Conservation (phyloP, 2,113 vertebrate genomes). For the Nyctibius bracteatus region DNA sequence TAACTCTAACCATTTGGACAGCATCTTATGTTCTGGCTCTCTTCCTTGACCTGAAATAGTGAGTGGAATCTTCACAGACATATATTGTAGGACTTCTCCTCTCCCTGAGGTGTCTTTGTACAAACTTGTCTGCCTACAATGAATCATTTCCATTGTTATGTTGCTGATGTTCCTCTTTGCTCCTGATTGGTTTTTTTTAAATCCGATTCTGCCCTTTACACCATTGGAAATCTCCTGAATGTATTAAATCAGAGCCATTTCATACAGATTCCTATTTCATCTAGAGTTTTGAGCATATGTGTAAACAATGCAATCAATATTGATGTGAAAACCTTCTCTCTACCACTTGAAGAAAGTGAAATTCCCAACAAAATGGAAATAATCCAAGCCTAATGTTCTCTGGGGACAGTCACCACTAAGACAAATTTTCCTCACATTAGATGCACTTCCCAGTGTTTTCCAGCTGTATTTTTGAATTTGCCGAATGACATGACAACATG, state of each 20-base stretch:
- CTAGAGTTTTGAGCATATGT: not conserved
- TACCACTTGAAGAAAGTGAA: not conserved
- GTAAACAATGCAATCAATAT: not conserved
- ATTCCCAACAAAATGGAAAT: not conserved
- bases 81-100: not conserved
- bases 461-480: not conserved
- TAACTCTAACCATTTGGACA: not conserved
- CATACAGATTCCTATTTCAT: not conserved
- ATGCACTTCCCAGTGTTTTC: not conserved
- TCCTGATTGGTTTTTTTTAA: not conserved
- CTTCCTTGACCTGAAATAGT: not conserved
- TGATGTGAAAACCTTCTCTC: not conserved
- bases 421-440: not conserved
- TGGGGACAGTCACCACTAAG: not conserved
- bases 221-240: not conserved
- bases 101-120: not conserved
- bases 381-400: not conserved
- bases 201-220: not conserved
- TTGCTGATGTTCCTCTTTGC: not conserved
- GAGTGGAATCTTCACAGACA: not conserved
- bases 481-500: not conserved
- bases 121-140: not conserved
- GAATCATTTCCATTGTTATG: not conserved
- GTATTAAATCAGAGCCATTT: not conserved
- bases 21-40: not conserved